These are phyloP conservation scores for Parapristionchus giblindavisi DNA, from an alignment of 2,888 invertebrate genomes.

Conservation along the genomic window DNA sequence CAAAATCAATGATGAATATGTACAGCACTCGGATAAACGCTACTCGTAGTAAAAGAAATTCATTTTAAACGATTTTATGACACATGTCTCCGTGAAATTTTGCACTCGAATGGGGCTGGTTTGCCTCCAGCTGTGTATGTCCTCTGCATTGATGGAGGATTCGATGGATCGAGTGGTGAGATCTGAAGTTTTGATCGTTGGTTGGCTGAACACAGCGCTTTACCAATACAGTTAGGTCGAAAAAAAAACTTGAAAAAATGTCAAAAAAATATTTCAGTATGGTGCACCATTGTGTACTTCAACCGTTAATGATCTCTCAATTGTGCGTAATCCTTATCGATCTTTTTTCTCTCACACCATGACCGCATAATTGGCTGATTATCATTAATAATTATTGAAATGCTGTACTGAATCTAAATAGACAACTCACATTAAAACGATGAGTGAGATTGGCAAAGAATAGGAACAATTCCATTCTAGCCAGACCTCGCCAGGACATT, in stretches of 20 bases:
- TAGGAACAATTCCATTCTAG: slow-evolving; percentile 48
- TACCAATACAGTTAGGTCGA: too few relatives aligned
- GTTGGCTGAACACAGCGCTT: not conserved
- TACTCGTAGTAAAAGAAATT: too few relatives aligned
- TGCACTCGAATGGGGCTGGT: slow-evolving; percentile 16
- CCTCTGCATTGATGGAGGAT: not conserved
- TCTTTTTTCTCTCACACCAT: not conserved
- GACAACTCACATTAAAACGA: slow-evolving; percentile 41
- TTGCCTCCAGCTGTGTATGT: not conserved
- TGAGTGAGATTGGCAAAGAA: slow-evolving; percentile 50
- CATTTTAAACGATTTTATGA: too few relatives aligned
- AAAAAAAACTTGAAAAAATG: not conserved
- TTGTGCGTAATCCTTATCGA: too few relatives aligned
- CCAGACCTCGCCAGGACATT: slow-evolving; percentile 52
- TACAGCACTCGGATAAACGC: too few relatives aligned
- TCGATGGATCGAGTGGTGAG: not conserved
- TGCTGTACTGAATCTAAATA: not conserved
- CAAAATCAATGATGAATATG: too few relatives aligned
- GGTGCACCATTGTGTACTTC: too few relatives aligned
- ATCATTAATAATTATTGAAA: not conserved
- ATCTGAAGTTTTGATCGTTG: not conserved
- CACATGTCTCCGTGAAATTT: slow-evolving; percentile 18
- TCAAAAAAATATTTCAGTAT: not conserved
- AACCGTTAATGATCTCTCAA: too few relatives aligned
- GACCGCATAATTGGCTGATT: not conserved